A percentile compares a stretch with the other conserved stretches of the same genome.
Conservation (phyloP, 1,140 invertebrate species). For the Copidosoma floridanum region DNA sequence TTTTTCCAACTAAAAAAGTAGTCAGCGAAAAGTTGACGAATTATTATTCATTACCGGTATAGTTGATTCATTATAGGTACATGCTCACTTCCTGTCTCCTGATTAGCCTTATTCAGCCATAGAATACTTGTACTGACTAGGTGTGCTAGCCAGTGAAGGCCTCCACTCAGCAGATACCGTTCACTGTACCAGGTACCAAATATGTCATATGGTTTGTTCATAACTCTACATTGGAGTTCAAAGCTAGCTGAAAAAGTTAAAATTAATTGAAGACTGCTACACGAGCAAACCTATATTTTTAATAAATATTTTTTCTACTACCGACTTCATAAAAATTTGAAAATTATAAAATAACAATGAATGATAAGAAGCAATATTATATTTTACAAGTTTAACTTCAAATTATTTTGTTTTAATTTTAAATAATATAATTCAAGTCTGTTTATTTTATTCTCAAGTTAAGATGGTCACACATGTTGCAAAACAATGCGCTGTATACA, state of each 20-base stretch:
- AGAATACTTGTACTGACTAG: conserved; percentile 76
- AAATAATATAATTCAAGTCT: no score
- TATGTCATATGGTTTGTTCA: conserved; percentile 86
- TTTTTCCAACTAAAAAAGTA: neutral
- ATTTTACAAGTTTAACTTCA: no score
- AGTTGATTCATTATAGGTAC: conserved; percentile 78
- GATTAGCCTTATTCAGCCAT: conserved; percentile 83
- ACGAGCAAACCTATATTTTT: neutral
- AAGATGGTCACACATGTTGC: no score
- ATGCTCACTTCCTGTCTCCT: conserved; percentile 77
- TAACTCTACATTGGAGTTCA: conserved; percentile 74
- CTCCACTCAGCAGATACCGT: conserved; percentile 77
- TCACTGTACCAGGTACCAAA: conserved; percentile 90
- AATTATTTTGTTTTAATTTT: no score
- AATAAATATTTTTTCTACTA: no score
- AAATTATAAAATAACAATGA: no score
- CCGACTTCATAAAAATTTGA: no score
- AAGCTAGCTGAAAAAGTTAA: conserved; percentile 61
- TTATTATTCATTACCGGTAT: conserved; percentile 56
- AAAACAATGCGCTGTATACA: no score
- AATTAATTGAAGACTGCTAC: no score
- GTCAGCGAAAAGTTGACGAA: neutral
- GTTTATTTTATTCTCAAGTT: no score
- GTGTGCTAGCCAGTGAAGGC: conserved; percentile 77
- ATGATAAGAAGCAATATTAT: no score